phyloP scores from a whole-genome alignment of 2,888 invertebrate species.

The Cataglyphis cursor region DNA sequence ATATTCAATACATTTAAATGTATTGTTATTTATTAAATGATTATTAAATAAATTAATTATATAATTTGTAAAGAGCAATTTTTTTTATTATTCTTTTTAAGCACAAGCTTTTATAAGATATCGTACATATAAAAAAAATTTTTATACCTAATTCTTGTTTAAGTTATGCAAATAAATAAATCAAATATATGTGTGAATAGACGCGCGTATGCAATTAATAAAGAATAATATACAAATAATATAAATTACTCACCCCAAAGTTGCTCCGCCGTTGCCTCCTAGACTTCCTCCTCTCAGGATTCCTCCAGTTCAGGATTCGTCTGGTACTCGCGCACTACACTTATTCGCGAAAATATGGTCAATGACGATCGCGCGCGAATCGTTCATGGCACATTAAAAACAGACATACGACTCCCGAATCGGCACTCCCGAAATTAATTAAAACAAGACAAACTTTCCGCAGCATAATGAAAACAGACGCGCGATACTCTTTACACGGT shows the following conservation, averaged over 20 bases:
- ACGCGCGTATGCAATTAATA: neutral
- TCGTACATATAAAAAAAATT: neutral
- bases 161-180: neutral
- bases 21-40: neutral
- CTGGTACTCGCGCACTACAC: neutral
- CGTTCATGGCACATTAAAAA: neutral
- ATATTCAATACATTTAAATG: neutral
- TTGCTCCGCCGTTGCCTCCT: neutral
- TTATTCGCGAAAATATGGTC: neutral
- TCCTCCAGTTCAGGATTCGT: neutral
- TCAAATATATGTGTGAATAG: neutral
- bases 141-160: neutral
- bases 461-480: too few species aligned
- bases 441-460: too few species aligned
- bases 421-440: neutral
- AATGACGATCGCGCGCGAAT: neutral
- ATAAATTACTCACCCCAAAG: neutral
- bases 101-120: neutral
- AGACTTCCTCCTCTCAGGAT: neutral
- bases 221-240: neutral
- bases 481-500: neutral
- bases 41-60: neutral
- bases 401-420: too few species aligned
- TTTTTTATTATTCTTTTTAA: neutral
- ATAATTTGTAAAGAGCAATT: neutral